A percentile compares a stretch with the other conserved stretches of the same genome.
Conservation (phyloP, 1,140 invertebrate species). For the Heliothis subflexa region DNA sequence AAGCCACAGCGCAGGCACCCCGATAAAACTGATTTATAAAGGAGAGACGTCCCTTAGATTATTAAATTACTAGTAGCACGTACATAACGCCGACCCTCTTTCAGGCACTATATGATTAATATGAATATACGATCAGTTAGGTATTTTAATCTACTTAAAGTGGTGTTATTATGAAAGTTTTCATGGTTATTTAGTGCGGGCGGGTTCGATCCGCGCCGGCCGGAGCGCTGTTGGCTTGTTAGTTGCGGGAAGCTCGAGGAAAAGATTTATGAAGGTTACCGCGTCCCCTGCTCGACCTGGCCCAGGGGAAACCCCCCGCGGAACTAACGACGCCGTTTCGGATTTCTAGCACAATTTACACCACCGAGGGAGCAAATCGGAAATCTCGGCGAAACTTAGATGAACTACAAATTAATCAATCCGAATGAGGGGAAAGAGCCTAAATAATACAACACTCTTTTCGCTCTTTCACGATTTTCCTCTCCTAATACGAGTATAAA, state of each 20-base stretch:
- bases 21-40: constrained; percentile 70
- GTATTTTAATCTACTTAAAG: constrained; percentile 77
- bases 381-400: constrained; percentile 66
- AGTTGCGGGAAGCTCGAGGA: constrained; percentile 77
- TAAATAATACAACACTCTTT: constrained; percentile 60
- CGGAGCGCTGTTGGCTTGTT: constrained; percentile 72
- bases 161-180: constrained; percentile 79
- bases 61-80: constrained; percentile 68
- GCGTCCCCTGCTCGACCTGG: constrained; percentile 69
- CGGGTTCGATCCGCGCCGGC: constrained; percentile 64
- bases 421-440: constrained; percentile 52
- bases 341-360: constrained; percentile 83
- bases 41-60: constrained; percentile 66
- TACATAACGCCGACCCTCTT: constrained; percentile 58
- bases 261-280: constrained; percentile 83
- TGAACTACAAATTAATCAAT: constrained; percentile 66
- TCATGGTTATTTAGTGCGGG: constrained; percentile 73
- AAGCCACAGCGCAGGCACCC: constrained; percentile 56
- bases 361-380: constrained; percentile 59
- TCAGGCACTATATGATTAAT: constrained; percentile 68
- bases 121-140: constrained; percentile 65
- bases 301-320: constrained; percentile 73
- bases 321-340: constrained; percentile 81
- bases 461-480: constrained; percentile 49
- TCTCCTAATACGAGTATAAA: constrained; percentile 11